Percentiles rank a stretch among this genome's conserved stretches.
Evolutionary conservation across 1,140 invertebrate genomes (phyloP).

Genomic region (Papilio aristodemus): DNA sequence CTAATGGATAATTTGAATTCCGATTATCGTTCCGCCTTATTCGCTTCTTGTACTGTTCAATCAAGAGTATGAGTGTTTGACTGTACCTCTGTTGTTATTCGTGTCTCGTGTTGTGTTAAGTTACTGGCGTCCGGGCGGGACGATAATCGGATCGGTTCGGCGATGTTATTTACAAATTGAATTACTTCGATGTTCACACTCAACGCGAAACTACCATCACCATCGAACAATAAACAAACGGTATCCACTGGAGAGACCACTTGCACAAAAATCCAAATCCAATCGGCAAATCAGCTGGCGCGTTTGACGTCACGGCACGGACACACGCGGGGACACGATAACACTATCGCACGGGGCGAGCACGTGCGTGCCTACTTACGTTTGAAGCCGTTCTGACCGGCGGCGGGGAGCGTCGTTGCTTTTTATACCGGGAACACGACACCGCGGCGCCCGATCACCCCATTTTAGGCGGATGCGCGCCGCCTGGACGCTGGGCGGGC

Average conservation of each 20-base stretch:
- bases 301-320: slow-evolving; percentile 54
- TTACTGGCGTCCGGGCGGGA: slow-evolving; percentile 13
- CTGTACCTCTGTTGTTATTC: slow-evolving; percentile 31
- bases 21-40: slow-evolving; percentile 32
- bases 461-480: slow-evolving; percentile 83
- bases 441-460: slow-evolving; percentile 82
- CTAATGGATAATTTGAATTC: slow-evolving; percentile 50
- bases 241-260: slow-evolving; percentile 57
- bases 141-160: slow-evolving; percentile 20
- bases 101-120: slow-evolving; percentile 28
- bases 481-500: slow-evolving; percentile 42
- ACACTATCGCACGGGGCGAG: slow-evolving; percentile 55
- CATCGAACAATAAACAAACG: slow-evolving; percentile 64
- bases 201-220: slow-evolving; percentile 48
- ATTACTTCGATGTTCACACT: slow-evolving; percentile 17
- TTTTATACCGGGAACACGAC: slow-evolving; percentile 95
- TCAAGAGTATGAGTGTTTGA: slow-evolving; percentile 30
- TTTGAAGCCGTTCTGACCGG: slow-evolving; percentile 96
- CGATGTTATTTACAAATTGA: background rate
- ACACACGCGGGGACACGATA: slow-evolving; percentile 51
- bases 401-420: slow-evolving; percentile 84
- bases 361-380: slow-evolving; percentile 80
- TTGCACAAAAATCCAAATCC: slow-evolving; percentile 62
- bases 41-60: background rate
- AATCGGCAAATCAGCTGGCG: slow-evolving; percentile 60